A percentile compares a stretch with the other conserved stretches of the same genome.
phyloP scores from a whole-genome alignment of 2,113 vertebrate genomes.

The Otocyon megalotis region DNA sequence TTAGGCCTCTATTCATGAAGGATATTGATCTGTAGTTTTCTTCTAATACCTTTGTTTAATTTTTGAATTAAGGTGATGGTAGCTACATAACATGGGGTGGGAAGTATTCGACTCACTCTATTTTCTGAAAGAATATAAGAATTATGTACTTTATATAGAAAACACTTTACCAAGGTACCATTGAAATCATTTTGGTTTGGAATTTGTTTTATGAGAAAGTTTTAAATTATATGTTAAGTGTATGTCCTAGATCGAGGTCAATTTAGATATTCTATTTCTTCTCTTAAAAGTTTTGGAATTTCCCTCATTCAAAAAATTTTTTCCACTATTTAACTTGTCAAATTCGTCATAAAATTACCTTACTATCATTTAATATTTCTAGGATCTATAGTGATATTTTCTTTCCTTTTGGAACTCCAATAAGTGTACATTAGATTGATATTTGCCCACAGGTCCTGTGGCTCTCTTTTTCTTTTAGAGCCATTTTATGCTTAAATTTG shows the following conservation, averaged over 20 bases:
- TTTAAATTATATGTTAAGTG: neutral
- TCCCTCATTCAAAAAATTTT: neutral
- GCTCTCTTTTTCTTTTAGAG: neutral
- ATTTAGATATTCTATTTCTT: neutral
- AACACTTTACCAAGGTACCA: neutral
- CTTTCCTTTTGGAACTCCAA: neutral
- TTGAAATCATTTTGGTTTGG: neutral
- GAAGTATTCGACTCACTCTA: neutral
- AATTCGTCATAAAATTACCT: neutral
- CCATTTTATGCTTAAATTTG: neutral
- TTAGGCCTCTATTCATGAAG: neutral
- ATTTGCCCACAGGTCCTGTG: neutral
- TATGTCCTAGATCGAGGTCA: neutral
- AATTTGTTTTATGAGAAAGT: neutral
- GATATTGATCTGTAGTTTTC: neutral
- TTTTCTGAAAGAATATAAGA: neutral
- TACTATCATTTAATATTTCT: neutral
- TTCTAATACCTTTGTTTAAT: neutral
- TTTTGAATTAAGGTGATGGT: neutral
- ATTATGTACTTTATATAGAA: neutral
- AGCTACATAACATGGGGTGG: neutral
- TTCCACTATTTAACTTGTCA: neutral
- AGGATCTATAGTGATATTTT: neutral
- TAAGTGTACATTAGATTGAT: neutral
- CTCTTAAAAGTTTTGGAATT: neutral